These are phyloP conservation scores for Balaenoptera acutorostrata DNA, from an alignment of 2,113 vertebrate genomes.

Conservation along the genomic window DNA sequence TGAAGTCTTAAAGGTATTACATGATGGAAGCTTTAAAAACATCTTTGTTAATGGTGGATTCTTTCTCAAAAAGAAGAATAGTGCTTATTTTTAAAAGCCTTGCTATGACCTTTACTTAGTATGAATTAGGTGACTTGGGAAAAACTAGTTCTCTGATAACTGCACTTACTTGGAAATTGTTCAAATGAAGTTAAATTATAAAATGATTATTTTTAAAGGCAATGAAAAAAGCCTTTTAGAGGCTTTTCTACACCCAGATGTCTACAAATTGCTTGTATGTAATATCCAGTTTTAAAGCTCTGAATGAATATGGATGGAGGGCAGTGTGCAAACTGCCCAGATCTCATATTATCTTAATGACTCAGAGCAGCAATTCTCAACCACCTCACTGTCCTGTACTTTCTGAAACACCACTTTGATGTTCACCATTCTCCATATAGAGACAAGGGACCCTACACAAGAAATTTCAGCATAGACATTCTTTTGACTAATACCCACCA, in stretches of 20 bases:
- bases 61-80: constrained; percentile 27
- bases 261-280: constrained; percentile 44
- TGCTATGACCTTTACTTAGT: constrained; percentile 29
- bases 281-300: constrained; percentile 4
- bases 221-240: constrained; percentile 55
- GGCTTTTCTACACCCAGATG: background rate
- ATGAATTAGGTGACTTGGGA: constrained; percentile 33
- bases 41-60: background rate
- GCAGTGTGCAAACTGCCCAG: background rate
- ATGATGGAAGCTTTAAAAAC: constrained; percentile 27
- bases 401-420: constrained; percentile 33
- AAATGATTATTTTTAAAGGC: constrained; percentile 54
- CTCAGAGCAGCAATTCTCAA: constrained; percentile 5
- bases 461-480: background rate
- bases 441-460: background rate
- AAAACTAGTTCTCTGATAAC: constrained; percentile 50
- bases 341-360: background rate
- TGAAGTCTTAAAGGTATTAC: background rate
- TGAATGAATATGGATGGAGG: background rate
- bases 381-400: background rate
- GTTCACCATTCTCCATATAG: background rate
- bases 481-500: background rate
- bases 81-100: constrained; percentile 53
- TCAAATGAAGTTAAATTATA: constrained; percentile 61
- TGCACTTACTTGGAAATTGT: constrained; percentile 53